A percentile compares a stretch with the other conserved stretches of the same genome.
Conservation (phyloP, 2,113 vertebrate species). For the Castor canadensis region DNA sequence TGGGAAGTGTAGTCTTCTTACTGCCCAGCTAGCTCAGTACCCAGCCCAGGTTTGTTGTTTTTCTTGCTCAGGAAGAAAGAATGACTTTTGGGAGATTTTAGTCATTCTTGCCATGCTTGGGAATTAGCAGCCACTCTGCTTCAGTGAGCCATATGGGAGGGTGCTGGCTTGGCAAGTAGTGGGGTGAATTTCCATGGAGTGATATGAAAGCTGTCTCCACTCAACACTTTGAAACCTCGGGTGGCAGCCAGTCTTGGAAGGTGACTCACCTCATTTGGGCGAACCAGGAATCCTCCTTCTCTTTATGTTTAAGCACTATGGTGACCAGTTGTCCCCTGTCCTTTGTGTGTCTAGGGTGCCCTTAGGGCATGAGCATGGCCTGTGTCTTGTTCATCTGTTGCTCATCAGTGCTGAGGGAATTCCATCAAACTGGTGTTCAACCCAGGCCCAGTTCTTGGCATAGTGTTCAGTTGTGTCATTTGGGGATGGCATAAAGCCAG, state of each 20-base stretch:
- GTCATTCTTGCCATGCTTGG: background rate
- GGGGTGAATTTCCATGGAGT: background rate
- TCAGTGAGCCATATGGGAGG: background rate
- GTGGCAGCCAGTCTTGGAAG: too few species aligned
- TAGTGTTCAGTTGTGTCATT: background rate
- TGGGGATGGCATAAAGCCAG: background rate
- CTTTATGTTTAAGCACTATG: background rate
- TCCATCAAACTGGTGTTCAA: background rate
- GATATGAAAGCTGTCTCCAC: background rate
- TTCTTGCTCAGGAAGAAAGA: background rate
- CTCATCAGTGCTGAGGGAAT: background rate
- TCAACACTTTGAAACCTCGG: background rate
- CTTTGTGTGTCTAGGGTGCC: background rate
- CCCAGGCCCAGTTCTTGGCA: background rate
- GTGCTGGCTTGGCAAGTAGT: background rate
- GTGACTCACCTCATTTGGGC: background rate
- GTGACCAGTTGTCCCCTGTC: background rate
- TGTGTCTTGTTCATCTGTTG: background rate
- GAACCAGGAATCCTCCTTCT: background rate
- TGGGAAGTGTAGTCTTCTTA: background rate
- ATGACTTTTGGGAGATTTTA: accelerated
- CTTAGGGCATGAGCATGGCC: too few species aligned
- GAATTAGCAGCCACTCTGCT: background rate
- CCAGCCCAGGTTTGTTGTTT: background rate
- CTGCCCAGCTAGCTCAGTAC: background rate